A percentile compares a stretch with the other conserved stretches of the same genome.
phyloP scores from a whole-genome alignment of 2,888 invertebrate species.

The Eilema depressum region DNA sequence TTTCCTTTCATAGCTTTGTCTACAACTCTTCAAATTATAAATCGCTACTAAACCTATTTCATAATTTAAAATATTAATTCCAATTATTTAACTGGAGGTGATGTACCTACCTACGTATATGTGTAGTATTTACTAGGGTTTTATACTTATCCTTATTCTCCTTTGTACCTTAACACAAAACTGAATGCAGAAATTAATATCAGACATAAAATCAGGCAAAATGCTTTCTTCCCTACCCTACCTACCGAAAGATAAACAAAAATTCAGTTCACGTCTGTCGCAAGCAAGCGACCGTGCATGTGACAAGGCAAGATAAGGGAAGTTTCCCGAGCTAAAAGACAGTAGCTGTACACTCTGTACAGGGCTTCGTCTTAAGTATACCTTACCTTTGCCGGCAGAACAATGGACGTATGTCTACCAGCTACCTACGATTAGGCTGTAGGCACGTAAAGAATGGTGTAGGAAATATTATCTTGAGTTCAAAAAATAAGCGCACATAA shows the following conservation, averaged over 20 bases:
- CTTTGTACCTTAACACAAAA: not conserved
- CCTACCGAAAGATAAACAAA: slow-evolving; percentile 42
- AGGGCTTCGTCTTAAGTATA: slow-evolving; percentile 32
- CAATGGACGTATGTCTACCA: slow-evolving; percentile 30
- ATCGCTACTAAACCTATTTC: too few relatives aligned
- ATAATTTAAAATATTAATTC: too few relatives aligned
- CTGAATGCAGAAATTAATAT: slow-evolving; percentile 9
- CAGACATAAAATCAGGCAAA: slow-evolving; percentile 24
- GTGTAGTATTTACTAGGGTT: not conserved
- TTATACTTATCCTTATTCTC: not conserved
- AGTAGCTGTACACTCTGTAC: slow-evolving; percentile 23
- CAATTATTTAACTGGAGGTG: too few relatives aligned
- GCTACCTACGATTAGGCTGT: slow-evolving; percentile 21
- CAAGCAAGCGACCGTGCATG: slow-evolving; percentile 43
- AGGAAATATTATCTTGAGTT: slow-evolving; percentile 22
- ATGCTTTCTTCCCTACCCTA: slow-evolving; percentile 18
- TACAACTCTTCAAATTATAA: too few relatives aligned
- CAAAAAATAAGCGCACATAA: not conserved
- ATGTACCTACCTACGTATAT: not conserved
- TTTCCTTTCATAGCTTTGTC: too few relatives aligned
- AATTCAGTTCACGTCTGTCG: slow-evolving; percentile 33
- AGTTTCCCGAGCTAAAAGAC: slow-evolving; percentile 26
- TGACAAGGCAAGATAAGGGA: slow-evolving; percentile 55
- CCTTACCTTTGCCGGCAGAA: slow-evolving; percentile 31
- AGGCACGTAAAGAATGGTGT: not conserved